phyloP scores from a whole-genome alignment of 2,888 invertebrate genomes.

The Polydrusus pterygomalis region DNA sequence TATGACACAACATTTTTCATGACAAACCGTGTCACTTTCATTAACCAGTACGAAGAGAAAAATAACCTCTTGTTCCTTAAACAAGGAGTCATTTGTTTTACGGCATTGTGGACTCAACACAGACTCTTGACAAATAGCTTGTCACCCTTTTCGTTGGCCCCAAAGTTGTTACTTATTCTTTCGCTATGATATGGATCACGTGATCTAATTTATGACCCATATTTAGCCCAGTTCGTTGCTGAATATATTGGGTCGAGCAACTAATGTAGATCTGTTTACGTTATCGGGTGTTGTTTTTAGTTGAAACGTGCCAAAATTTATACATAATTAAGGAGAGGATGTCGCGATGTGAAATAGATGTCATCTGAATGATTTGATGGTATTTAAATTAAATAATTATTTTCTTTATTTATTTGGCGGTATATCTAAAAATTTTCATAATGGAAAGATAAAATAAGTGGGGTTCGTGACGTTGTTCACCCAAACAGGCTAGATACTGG shows the following conservation, averaged over 20 bases:
- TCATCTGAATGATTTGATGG: no score
- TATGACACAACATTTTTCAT: slow-evolving; percentile 13
- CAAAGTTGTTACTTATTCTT: slow-evolving; percentile 33
- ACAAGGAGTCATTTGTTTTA: slow-evolving; percentile 39
- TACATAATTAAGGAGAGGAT: no score
- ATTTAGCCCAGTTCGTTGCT: not conserved
- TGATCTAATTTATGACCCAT: slow-evolving; percentile 6
- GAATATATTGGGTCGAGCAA: not conserved
- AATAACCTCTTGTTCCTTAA: slow-evolving; percentile 36
- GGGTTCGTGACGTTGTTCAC: no score
- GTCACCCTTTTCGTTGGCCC: slow-evolving; percentile 37
- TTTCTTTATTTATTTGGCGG: no score
- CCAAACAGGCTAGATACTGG: no score
- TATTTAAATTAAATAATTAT: no score
- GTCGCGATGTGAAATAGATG: no score
- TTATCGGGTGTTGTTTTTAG: no score
- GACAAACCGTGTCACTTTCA: slow-evolving; percentile 29
- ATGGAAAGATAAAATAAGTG: no score
- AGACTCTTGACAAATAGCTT: slow-evolving; percentile 44
- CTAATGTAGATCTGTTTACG: no score
- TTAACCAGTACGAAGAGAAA: slow-evolving; percentile 32
- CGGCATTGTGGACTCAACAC: slow-evolving; percentile 36
- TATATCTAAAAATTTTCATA: no score
- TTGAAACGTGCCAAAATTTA: no score
- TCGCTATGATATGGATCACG: slow-evolving; percentile 14